A percentile compares a stretch with the other conserved stretches of the same genome.
These are phyloP conservation scores for Conomelus anceps DNA, from an alignment of 2,888 invertebrate species.

Conservation along the genomic window DNA sequence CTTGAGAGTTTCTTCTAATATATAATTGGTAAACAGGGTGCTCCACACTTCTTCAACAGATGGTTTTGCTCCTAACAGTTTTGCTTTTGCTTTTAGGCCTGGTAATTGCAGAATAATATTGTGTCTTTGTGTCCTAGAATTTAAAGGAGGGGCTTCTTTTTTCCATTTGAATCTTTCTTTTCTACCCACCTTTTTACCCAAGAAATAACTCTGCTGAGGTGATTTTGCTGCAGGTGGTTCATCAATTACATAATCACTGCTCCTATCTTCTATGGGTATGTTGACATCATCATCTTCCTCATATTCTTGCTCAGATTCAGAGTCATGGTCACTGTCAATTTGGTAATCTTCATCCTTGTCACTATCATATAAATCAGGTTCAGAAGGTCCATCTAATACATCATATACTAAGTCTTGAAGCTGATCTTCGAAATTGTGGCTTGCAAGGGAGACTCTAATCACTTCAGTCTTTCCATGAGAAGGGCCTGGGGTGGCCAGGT, in stretches of 20 bases:
- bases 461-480: not conserved
- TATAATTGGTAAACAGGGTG: not conserved
- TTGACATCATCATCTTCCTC: too few species aligned
- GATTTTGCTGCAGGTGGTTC: not conserved
- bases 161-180: conserved; percentile 14
- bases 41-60: not conserved
- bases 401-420: not conserved
- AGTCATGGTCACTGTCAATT: conserved; percentile 5
- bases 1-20: not conserved
- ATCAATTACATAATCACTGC: not conserved
- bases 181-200: not conserved
- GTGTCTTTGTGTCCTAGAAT: not conserved
- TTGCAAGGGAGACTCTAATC: not conserved
- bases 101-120: conserved; percentile 11
- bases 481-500: not conserved
- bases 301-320: not conserved
- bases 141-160: not conserved
- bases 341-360: not conserved
- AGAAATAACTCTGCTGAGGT: not conserved
- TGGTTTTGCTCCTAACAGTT: not conserved
- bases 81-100: conserved; percentile 2
- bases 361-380: not conserved
- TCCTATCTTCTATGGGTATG: not conserved
- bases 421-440: not conserved
- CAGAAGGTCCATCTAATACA: not conserved